phyloP scores from a whole-genome alignment of 2,797 vertebrate species.

The Staurois parvus region DNA sequence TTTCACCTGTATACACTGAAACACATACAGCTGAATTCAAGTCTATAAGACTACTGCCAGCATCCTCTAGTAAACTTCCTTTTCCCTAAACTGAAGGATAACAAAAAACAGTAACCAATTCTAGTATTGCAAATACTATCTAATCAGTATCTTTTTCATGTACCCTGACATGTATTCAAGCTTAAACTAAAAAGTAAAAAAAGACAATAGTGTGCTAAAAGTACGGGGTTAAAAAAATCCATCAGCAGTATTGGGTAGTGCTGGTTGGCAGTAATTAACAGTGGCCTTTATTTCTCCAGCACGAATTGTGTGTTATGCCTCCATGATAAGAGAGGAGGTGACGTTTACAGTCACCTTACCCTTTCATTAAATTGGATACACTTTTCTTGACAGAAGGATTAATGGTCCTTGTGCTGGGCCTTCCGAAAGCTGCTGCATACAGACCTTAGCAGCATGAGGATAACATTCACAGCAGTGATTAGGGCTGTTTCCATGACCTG shows the following conservation, averaged over 20 bases:
- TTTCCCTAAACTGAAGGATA: too few species aligned
- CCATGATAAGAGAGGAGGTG: slow-evolving; percentile 35
- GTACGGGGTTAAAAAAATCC: slow-evolving; percentile 25
- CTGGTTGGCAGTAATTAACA: slow-evolving; percentile 27
- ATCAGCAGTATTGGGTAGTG: background rate
- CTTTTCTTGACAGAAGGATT: slow-evolving; percentile 27
- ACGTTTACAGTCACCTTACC: slow-evolving; percentile 51
- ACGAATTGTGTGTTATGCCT: slow-evolving; percentile 49
- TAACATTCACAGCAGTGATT: slow-evolving; percentile 56
- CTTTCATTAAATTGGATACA: slow-evolving; percentile 43
- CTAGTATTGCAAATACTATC: too few species aligned
- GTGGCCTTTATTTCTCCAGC: slow-evolving; percentile 44
- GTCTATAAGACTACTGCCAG: too few species aligned
- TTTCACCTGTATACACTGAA: too few species aligned
- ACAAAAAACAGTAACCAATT: too few species aligned
- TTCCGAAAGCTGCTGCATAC: slow-evolving; percentile 25
- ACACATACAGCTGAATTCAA: too few species aligned
- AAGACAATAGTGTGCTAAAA: background rate
- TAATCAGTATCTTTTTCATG: background rate
- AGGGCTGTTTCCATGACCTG: slow-evolving; percentile 53
- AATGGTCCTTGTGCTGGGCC: slow-evolving; percentile 23
- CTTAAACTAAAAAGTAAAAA: background rate
- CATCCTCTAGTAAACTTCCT: too few species aligned
- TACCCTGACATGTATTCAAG: background rate
- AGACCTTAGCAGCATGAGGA: slow-evolving; percentile 26